A percentile compares a stretch with the other conserved stretches of the same genome.
Evolutionary conservation across 2,113 vertebrate species (phyloP).

Genomic region (Galeopterus variegatus): DNA sequence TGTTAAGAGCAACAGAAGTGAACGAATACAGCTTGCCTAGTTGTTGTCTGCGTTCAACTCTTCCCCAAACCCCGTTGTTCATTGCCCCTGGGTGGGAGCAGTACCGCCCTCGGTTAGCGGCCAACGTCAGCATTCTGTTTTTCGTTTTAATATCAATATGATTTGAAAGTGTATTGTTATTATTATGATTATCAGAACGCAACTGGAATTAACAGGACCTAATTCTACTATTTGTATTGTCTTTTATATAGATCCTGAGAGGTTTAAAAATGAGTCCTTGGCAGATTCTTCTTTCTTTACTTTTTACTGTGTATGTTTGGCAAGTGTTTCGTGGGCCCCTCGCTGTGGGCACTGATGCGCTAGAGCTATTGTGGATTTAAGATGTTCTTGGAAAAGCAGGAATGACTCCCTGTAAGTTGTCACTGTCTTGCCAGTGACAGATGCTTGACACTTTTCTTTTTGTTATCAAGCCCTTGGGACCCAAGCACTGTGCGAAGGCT

Average conservation of each 20-base stretch:
- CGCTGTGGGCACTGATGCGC: background rate
- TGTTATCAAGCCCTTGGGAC: background rate
- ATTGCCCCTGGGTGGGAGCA: rapidly evolving
- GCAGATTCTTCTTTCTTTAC: background rate
- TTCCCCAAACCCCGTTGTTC: background rate
- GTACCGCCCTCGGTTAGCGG: background rate
- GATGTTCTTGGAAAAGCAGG: background rate
- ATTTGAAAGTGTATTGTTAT: background rate
- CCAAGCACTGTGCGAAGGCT: background rate
- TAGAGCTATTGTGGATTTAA: background rate
- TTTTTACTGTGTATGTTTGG: background rate
- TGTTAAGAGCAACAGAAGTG: no score
- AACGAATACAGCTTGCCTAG: no score
- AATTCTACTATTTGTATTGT: background rate
- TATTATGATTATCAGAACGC: background rate
- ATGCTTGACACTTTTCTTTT: background rate
- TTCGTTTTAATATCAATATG: background rate
- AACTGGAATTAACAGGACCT: background rate
- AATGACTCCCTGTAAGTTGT: background rate
- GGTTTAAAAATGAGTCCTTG: background rate
- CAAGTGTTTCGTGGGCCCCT: background rate
- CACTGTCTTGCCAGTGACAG: background rate
- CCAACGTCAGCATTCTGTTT: background rate
- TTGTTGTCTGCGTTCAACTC: background rate
- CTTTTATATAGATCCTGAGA: background rate